Evolutionary conservation across 2,113 vertebrate genomes (phyloP).

Genomic region (Sapayoa aenigma): DNA sequence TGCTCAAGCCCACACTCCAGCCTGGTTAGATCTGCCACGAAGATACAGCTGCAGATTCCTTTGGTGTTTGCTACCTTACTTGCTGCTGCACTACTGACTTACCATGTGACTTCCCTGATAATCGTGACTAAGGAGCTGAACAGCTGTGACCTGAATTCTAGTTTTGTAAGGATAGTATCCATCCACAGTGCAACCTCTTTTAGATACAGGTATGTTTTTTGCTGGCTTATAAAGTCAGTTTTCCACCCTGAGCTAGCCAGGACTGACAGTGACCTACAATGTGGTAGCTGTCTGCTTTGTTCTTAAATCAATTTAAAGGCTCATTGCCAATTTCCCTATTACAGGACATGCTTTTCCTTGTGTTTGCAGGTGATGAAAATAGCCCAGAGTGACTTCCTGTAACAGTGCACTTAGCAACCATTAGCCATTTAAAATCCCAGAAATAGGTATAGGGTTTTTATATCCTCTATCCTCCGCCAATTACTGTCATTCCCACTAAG

Average conservation of each 20-base stretch:
- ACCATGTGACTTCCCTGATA: background rate
- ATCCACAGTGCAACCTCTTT: background rate
- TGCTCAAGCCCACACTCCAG: background rate
- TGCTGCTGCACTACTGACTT: background rate
- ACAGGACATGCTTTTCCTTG: background rate
- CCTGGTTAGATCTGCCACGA: background rate
- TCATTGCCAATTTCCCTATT: background rate
- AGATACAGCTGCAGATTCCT: background rate
- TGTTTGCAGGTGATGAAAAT: constrained; percentile 7
- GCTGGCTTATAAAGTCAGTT: background rate
- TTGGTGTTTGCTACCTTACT: background rate
- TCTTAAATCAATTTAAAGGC: background rate
- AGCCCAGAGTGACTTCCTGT: background rate
- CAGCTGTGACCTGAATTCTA: background rate
- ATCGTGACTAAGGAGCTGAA: background rate
- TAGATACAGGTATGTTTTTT: background rate
- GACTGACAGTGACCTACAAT: background rate
- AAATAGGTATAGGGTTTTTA: background rate
- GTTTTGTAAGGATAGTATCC: background rate
- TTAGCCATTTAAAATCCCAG: background rate
- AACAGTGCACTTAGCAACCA: background rate
- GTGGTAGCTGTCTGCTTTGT: background rate
- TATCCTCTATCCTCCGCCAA: background rate
- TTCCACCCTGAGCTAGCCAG: background rate
- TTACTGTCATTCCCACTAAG: background rate